These are phyloP conservation scores for Argynnis bischoffii DNA, from an alignment of 2,888 invertebrate species.

Conservation along the genomic window DNA sequence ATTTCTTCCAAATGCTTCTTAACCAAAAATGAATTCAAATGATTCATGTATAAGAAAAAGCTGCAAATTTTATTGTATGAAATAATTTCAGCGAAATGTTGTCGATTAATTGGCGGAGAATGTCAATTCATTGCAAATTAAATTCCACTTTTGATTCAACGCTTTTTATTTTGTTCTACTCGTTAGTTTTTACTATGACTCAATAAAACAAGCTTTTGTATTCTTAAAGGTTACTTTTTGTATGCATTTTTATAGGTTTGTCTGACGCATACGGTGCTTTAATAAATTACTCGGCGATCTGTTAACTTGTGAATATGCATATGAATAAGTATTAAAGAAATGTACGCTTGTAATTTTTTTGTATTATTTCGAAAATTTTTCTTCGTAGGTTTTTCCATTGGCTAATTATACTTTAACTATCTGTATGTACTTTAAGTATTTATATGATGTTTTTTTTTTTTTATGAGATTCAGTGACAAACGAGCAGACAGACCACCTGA, in stretches of 20 bases:
- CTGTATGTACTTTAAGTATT: no score
- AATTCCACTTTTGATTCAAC: slow-evolving; percentile 36
- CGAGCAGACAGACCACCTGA: no score
- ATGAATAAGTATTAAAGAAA: no score
- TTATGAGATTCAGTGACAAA: no score
- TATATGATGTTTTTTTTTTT: no score
- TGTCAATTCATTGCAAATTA: slow-evolving; percentile 31
- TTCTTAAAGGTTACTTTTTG: slow-evolving; percentile 1
- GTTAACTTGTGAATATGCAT: neutral
- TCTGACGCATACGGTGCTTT: neutral
- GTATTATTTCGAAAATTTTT: no score
- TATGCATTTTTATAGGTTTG: slow-evolving; percentile 4
- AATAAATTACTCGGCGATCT: slow-evolving; percentile 7
- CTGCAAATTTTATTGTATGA: neutral
- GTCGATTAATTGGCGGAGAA: slow-evolving; percentile 28
- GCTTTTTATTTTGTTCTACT: slow-evolving; percentile 13
- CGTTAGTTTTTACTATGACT: slow-evolving; percentile 15
- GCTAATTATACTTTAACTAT: no score
- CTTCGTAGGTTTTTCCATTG: no score
- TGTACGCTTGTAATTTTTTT: no score
- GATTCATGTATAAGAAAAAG: slow-evolving; percentile 3
- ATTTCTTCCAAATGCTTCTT: no score
- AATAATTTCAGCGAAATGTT: slow-evolving; percentile 13
- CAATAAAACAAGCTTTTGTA: slow-evolving; percentile 4
- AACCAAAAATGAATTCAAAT: neutral